Conservation (phyloP, 2,113 vertebrate genomes). For the Phyllopteryx taeniolatus region DNA sequence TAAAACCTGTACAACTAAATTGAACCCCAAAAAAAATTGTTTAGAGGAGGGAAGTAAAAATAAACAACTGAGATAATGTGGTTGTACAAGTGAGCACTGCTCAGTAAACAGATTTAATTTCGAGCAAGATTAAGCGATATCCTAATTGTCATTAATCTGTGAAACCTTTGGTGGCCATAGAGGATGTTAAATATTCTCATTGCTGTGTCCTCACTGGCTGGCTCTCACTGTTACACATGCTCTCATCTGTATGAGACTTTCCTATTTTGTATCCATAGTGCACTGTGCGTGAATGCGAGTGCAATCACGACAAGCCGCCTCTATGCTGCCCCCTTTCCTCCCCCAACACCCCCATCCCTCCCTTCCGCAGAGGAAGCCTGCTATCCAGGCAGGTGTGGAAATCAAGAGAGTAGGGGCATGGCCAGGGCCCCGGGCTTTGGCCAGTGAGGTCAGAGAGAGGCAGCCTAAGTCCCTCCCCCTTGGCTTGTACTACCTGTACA, state of each 20-base stretch:
- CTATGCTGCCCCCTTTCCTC: conserved; percentile 49
- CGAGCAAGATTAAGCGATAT: neutral
- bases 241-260: neutral
- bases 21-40: no score
- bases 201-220: neutral
- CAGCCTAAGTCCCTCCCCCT: conserved; percentile 75
- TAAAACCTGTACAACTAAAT: no score
- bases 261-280: conserved; percentile 1
- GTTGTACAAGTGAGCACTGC: no score
- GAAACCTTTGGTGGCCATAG: neutral
- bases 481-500: conserved; percentile 78
- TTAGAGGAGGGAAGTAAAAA: no score
- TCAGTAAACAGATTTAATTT: neutral
- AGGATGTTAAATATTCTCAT: neutral
- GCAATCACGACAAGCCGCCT: conserved; percentile 26
- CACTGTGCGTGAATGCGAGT: conserved; percentile 4
- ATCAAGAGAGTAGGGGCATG: conserved; percentile 71
- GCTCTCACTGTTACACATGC: conserved; percentile 3
- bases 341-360: conserved; percentile 50
- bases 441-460: conserved; percentile 72
- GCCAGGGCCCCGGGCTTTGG: conserved; percentile 61
- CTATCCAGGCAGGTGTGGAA: conserved; percentile 71
- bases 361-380: conserved; percentile 76
- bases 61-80: no score
- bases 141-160: neutral